These are phyloP conservation scores for Australoheros scitulus DNA, from an alignment of 2,113 vertebrate genomes.

Conservation along the genomic window DNA sequence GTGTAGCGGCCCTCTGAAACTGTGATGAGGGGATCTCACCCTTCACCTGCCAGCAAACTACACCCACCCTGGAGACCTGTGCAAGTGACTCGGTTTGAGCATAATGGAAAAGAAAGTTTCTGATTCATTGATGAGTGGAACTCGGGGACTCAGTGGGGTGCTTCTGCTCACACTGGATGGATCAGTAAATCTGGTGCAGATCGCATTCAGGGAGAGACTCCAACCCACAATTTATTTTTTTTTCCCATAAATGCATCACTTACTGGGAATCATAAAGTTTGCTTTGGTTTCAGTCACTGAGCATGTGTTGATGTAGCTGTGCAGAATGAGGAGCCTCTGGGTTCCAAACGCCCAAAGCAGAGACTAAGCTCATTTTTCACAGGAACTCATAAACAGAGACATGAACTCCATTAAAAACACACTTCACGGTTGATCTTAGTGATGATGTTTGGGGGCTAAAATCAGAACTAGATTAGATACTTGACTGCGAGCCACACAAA, in stretches of 20 bases:
- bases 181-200: no score
- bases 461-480: background rate
- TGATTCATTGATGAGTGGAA: no score
- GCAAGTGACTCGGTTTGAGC: no score
- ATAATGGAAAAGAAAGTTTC: no score
- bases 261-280: background rate
- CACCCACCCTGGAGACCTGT: no score
- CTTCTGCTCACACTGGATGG: background rate
- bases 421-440: background rate
- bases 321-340: background rate
- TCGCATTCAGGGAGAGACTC: no score
- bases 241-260: background rate
- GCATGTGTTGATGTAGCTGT: background rate
- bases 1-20: no score
- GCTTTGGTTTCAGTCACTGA: background rate
- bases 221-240: background rate
- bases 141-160: background rate
- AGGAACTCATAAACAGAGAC: background rate
- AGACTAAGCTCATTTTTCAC: background rate
- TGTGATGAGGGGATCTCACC: no score
- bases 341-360: background rate
- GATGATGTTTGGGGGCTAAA: accelerated
- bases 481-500: background rate
- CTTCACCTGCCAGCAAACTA: no score
- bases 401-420: background rate